These are phyloP conservation scores for Apteryx owenii DNA, from an alignment of 2,113 vertebrate species.

Conservation along the genomic window DNA sequence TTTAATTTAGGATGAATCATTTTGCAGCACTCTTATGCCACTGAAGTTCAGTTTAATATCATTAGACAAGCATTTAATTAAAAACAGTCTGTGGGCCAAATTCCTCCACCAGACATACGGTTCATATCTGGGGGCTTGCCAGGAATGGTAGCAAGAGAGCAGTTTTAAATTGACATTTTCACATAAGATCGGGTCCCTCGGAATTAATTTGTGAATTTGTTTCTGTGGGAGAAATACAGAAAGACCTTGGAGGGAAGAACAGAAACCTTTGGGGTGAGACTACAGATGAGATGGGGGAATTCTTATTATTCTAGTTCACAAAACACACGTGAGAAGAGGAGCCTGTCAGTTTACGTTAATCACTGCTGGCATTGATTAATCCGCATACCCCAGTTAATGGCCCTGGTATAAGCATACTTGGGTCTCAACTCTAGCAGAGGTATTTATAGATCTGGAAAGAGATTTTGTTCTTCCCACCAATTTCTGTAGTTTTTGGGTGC, in stretches of 20 bases:
- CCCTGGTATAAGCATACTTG: background rate
- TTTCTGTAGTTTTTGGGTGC: background rate
- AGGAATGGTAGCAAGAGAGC: background rate
- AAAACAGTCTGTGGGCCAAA: conserved; percentile 56
- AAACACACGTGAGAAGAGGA: background rate
- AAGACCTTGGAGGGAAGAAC: background rate
- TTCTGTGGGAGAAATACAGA: background rate
- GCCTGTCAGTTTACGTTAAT: background rate
- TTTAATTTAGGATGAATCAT: conserved; percentile 5
- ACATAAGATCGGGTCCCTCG: background rate
- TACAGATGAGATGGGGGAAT: background rate
- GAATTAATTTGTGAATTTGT: background rate
- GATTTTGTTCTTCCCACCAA: background rate
- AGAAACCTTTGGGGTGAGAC: background rate
- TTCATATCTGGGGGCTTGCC: conserved; percentile 47
- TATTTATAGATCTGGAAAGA: background rate
- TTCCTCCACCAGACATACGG: conserved; percentile 36
- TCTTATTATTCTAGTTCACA: background rate
- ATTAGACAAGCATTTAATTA: conserved; percentile 72
- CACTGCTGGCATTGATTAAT: background rate
- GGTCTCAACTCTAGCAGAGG: background rate
- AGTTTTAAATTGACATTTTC: background rate
- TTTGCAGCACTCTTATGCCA: conserved; percentile 17
- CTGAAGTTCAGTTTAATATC: conserved; percentile 7
- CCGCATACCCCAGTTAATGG: background rate